These are phyloP conservation scores for Apis dorsata DNA, from an alignment of 1,140 invertebrate genomes.

Conservation along the genomic window DNA sequence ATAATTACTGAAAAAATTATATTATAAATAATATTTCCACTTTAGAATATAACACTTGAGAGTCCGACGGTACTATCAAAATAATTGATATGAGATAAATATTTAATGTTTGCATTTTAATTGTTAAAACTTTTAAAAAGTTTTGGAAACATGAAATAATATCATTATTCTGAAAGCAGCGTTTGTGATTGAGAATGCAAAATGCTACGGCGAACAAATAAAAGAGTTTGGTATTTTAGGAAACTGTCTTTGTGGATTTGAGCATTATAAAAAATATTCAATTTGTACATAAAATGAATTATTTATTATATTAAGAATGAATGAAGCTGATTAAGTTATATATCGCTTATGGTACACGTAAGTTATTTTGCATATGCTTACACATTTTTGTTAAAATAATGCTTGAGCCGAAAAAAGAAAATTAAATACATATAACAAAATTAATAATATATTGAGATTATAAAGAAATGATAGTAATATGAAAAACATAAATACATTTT, in stretches of 20 bases:
- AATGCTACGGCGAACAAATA: constrained; percentile 28
- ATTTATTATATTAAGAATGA: constrained; percentile 67
- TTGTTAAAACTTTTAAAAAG: constrained; percentile 3
- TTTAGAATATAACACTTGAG: constrained; percentile 15
- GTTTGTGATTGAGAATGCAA: constrained; percentile 19
- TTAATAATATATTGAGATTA: constrained; percentile 50
- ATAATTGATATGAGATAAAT: constrained; percentile 11
- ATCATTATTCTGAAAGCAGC: constrained; percentile 18
- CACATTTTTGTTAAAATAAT: constrained; percentile 35
- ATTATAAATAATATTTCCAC: constrained; percentile 36
- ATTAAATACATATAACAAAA: constrained; percentile 29
- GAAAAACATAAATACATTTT: constrained; percentile 38
- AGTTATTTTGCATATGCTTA: constrained; percentile 68
- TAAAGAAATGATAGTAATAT: constrained; percentile 46
- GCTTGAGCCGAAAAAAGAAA: constrained; percentile 32
- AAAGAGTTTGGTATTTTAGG: constrained; percentile 31
- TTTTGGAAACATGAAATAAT: background rate
- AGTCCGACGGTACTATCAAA: constrained; percentile 19
- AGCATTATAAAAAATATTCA: constrained; percentile 57
- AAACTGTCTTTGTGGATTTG: constrained; percentile 57
- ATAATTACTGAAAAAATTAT: constrained; percentile 44
- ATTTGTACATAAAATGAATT: constrained; percentile 70
- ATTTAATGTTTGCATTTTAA: constrained; percentile 9
- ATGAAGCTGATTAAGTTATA: constrained; percentile 40
- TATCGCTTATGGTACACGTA: constrained; percentile 62